These are phyloP conservation scores for Nothobranchius kuhntae DNA, from an alignment of 2,113 vertebrate genomes.

Conservation along the genomic window DNA sequence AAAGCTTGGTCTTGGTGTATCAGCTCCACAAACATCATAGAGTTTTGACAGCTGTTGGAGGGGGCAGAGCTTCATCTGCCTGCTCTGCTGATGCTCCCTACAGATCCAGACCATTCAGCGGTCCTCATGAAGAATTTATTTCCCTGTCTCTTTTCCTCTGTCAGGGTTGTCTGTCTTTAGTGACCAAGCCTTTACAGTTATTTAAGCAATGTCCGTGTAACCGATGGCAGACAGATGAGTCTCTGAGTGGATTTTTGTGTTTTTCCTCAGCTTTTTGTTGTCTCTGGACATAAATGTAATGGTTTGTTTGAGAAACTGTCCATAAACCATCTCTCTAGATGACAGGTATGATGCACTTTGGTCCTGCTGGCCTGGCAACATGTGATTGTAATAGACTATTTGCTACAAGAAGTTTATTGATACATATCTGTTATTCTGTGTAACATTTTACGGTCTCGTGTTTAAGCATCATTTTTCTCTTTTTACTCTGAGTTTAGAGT, in stretches of 20 bases:
- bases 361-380: constrained; percentile 1
- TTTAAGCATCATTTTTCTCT: constrained; percentile 5
- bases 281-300: constrained; percentile 29
- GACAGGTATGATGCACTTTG: constrained; percentile 16
- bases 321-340: constrained; percentile 4
- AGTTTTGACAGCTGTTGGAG: constrained; percentile 53
- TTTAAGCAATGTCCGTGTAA: constrained; percentile 46
- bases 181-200: constrained; percentile 40
- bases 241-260: not conserved
- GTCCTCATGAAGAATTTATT: constrained; percentile 74
- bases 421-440: not conserved
- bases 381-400: constrained; percentile 13
- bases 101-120: constrained; percentile 55
- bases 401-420: not conserved
- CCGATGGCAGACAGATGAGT: constrained; percentile 48
- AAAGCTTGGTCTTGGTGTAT: constrained; percentile 5
- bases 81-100: constrained; percentile 42
- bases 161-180: constrained; percentile 45
- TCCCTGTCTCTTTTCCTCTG: constrained; percentile 51
- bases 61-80: constrained; percentile 27
- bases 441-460: not conserved
- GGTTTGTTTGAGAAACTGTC: constrained; percentile 22
- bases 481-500: constrained; percentile 65
- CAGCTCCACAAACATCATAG: constrained; percentile 34
- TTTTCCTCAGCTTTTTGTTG: constrained; percentile 14